phyloP scores from a whole-genome alignment of 2,797 vertebrate species.

The Ammospiza maritima region DNA sequence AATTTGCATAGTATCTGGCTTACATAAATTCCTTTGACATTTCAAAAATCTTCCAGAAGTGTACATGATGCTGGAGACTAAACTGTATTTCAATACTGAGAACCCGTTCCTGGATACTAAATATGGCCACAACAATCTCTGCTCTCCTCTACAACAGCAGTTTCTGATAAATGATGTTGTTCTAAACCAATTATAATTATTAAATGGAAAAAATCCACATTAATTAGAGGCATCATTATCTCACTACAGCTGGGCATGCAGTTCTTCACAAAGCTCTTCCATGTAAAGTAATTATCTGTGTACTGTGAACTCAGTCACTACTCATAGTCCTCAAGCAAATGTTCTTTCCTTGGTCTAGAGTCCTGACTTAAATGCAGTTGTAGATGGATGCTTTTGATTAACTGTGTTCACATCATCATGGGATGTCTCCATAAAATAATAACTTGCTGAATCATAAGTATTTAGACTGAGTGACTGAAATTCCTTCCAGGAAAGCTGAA shows the following conservation, averaged over 20 bases:
- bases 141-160: not conserved
- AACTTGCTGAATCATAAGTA: not conserved
- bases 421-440: not conserved
- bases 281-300: not conserved
- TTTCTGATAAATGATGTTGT: not conserved
- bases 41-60: not conserved
- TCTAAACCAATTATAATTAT: not conserved
- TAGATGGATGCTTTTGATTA: not conserved
- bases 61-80: not conserved
- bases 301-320: not conserved
- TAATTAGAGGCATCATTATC: not conserved
- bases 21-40: not conserved
- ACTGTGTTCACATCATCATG: not conserved
- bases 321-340: not conserved
- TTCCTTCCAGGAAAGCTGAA: not conserved
- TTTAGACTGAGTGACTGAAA: not conserved
- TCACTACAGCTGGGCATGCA: not conserved
- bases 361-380: not conserved
- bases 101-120: not conserved
- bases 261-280: not conserved
- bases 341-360: not conserved
- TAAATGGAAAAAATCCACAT: accelerated
- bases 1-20: not conserved
- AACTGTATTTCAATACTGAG: not conserved
- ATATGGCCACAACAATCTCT: not conserved